Evolutionary conservation across 2,888 invertebrate genomes (phyloP).

Genomic region (Caenorhabditis sp.): DNA sequence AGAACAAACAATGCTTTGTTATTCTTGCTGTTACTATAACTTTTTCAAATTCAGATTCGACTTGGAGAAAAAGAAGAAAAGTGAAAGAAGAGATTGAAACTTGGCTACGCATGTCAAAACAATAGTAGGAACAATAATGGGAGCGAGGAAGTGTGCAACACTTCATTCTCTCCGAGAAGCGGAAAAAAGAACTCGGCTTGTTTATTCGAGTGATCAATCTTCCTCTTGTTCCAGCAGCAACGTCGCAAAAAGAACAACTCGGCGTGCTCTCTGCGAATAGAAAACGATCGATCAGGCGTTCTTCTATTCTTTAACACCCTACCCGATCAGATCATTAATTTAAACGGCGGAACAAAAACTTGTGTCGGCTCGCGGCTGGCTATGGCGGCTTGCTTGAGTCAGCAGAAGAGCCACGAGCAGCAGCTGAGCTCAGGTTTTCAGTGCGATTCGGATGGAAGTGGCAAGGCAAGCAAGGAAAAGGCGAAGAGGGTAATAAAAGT

Average conservation of each 20-base stretch:
- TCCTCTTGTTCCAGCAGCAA: slow-evolving; percentile 33
- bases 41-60: background rate
- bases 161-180: background rate
- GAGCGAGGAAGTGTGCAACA: slow-evolving; percentile 26
- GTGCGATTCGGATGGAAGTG: slow-evolving; percentile 34
- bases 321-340: slow-evolving; percentile 57
- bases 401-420: slow-evolving; percentile 23
- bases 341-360: slow-evolving; percentile 46
- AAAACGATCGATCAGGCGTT: slow-evolving; percentile 57
- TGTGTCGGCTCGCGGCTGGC: slow-evolving; percentile 36
- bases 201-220: slow-evolving; percentile 56
- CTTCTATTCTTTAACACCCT: slow-evolving; percentile 54
- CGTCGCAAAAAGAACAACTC: slow-evolving; percentile 38
- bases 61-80: background rate
- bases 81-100: background rate
- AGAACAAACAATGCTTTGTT: slow-evolving; percentile 38
- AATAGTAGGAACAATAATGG: slow-evolving; percentile 2
- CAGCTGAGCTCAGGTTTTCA: slow-evolving; percentile 44
- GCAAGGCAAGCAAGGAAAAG: slow-evolving; percentile 21
- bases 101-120: background rate
- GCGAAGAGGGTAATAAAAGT: slow-evolving; percentile 51
- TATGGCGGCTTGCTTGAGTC: slow-evolving; percentile 43
- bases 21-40: background rate
- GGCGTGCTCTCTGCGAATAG: slow-evolving; percentile 25
- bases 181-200: slow-evolving; percentile 35